A percentile compares a stretch with the other conserved stretches of the same genome.
These are phyloP conservation scores for Diadromus collaris DNA, from an alignment of 2,888 invertebrate genomes.

Conservation along the genomic window DNA sequence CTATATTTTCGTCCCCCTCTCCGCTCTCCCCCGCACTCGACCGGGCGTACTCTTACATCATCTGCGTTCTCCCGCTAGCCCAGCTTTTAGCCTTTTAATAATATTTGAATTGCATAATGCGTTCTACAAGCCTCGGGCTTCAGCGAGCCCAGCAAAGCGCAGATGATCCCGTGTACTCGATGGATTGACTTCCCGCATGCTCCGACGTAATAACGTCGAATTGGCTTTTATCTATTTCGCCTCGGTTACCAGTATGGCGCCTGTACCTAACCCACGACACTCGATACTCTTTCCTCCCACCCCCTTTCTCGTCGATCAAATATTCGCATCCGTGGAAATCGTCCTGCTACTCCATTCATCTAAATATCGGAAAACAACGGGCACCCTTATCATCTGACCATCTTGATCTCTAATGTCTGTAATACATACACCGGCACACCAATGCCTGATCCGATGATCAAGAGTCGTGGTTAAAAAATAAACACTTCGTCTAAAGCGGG, in stretches of 20 bases:
- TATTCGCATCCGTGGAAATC: constrained; percentile 12
- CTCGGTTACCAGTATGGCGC: not conserved
- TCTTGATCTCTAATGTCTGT: not conserved
- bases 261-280: constrained; percentile 1
- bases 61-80: constrained; percentile 66
- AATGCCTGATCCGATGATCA: too few species aligned
- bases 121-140: constrained; percentile 66
- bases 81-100: constrained; percentile 80
- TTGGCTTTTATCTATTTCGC: constrained; percentile 1
- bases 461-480: too few species aligned
- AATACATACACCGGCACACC: not conserved
- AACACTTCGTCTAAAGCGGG: too few species aligned
- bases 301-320: constrained; percentile 23
- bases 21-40: constrained; percentile 36
- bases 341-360: not conserved
- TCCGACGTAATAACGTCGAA: constrained; percentile 4
- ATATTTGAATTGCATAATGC: constrained; percentile 80
- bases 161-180: constrained; percentile 75
- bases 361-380: not conserved
- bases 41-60: constrained; percentile 57
- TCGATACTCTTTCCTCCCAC: constrained; percentile 10
- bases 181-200: constrained; percentile 69
- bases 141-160: constrained; percentile 54
- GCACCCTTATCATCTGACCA: constrained; percentile 6
- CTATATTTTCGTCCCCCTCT: constrained; percentile 57